Evolutionary conservation across 1,140 invertebrate genomes (phyloP).

Genomic region (Penaeus japonicus): DNA sequence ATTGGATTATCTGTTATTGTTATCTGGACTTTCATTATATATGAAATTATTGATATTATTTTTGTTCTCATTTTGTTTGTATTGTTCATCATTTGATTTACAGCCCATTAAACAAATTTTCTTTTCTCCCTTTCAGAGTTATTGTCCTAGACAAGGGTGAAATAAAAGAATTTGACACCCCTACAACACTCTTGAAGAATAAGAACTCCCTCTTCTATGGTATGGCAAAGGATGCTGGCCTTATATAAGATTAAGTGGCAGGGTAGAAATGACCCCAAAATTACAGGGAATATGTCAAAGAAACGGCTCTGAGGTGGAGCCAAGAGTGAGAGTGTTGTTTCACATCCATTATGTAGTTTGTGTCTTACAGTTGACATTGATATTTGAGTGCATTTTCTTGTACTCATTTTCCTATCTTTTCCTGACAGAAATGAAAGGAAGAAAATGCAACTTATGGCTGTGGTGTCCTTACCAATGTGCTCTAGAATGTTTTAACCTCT

Average conservation of each 20-base stretch:
- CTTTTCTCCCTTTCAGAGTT: conserved; percentile 69
- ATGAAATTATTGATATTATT: neutral
- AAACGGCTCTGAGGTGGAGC: no score
- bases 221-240: conserved; percentile 92
- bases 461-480: no score
- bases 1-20: neutral
- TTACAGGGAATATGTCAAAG: no score
- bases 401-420: no score
- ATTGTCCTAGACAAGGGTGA: conserved; percentile 89
- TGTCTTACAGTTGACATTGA: no score
- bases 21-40: neutral
- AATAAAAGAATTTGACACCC: conserved; percentile 83
- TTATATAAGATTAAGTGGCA: conserved; percentile 40
- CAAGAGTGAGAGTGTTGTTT: no score
- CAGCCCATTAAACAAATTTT: neutral
- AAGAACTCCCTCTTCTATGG: conserved; percentile 84
- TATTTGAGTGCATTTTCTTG: no score
- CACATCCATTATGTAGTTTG: no score
- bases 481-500: no score
- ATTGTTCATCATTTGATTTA: neutral
- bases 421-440: no score
- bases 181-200: conserved; percentile 77
- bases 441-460: no score
- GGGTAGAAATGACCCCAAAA: no score
- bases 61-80: neutral